Percentiles rank a stretch among this genome's conserved stretches.
phyloP scores from a whole-genome alignment of 1,140 invertebrate genomes.

The Drosophila nikananu region DNA sequence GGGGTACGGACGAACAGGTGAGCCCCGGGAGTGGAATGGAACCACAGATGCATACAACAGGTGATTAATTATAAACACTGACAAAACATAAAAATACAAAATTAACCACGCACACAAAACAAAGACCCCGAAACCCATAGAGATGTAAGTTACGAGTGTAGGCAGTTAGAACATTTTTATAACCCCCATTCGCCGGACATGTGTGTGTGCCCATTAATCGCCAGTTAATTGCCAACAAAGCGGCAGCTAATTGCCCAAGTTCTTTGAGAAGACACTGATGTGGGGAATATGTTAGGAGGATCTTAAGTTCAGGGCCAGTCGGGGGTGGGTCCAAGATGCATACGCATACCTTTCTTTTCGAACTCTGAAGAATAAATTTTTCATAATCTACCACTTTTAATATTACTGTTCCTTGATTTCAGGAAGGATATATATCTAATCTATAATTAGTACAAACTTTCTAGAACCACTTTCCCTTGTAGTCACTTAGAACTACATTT shows the following conservation, averaged over 20 bases:
- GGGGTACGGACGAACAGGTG: slow-evolving; percentile 2
- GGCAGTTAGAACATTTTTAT: slow-evolving; percentile 71
- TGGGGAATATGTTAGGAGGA: slow-evolving; percentile 24
- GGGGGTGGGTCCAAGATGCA: background rate
- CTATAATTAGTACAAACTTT: background rate
- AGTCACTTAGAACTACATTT: background rate
- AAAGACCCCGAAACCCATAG: slow-evolving; percentile 24
- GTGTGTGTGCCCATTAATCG: slow-evolving; percentile 72
- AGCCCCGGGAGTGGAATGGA: slow-evolving; percentile 13
- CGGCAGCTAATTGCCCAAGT: slow-evolving; percentile 75
- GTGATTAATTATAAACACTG: slow-evolving; percentile 83
- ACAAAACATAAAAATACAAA: slow-evolving; percentile 83
- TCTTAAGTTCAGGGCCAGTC: background rate
- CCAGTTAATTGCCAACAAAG: slow-evolving; percentile 80
- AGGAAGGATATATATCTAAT: background rate
- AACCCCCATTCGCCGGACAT: slow-evolving; percentile 40
- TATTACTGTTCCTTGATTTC: background rate
- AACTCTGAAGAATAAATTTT: background rate
- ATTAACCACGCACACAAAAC: slow-evolving; percentile 69
- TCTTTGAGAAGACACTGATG: slow-evolving; percentile 38
- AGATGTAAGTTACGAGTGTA: slow-evolving; percentile 41
- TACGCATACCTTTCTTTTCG: background rate
- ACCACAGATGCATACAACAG: slow-evolving; percentile 68
- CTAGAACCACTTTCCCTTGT: too few relatives aligned
- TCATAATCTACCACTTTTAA: background rate